phyloP scores from a whole-genome alignment of 2,888 invertebrate species.

The Lasioglossum morio region DNA sequence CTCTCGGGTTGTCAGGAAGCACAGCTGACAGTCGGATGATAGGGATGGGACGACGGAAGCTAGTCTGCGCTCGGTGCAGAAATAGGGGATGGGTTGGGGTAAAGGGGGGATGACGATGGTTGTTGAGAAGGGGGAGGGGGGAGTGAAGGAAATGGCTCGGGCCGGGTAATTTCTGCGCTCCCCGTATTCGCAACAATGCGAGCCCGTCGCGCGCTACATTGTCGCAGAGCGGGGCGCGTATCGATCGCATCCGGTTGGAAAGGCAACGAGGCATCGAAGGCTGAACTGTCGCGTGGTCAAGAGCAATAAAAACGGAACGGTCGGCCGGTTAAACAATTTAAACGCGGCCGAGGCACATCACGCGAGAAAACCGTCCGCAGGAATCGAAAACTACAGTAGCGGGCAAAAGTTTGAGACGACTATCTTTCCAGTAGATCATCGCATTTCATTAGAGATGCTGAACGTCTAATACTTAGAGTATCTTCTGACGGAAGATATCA shows the following conservation, averaged over 20 bases:
- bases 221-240: conserved; percentile 50
- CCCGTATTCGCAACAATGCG: conserved; percentile 46
- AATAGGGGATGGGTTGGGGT: neutral
- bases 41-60: neutral
- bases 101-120: neutral
- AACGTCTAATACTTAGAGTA: no score
- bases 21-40: conserved; percentile 25
- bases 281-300: conserved; percentile 63
- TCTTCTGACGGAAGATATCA: no score
- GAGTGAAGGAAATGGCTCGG: conserved; percentile 8
- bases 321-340: conserved; percentile 43
- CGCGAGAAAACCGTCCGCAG: conserved; percentile 7
- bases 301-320: conserved; percentile 56
- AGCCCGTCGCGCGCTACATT: conserved; percentile 58
- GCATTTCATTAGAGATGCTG: no score
- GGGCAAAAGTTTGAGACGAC: no score
- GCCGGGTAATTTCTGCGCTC: conserved; percentile 29
- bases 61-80: neutral
- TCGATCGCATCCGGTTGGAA: conserved; percentile 62
- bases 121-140: neutral
- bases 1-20: neutral
- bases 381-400: neutral
- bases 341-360: neutral
- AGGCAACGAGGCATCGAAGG: conserved; percentile 59
- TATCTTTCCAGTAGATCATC: no score